A percentile compares a stretch with the other conserved stretches of the same genome.
Conservation (phyloP, 2,797 vertebrate species). For the Mormyrops boulengeri region DNA sequence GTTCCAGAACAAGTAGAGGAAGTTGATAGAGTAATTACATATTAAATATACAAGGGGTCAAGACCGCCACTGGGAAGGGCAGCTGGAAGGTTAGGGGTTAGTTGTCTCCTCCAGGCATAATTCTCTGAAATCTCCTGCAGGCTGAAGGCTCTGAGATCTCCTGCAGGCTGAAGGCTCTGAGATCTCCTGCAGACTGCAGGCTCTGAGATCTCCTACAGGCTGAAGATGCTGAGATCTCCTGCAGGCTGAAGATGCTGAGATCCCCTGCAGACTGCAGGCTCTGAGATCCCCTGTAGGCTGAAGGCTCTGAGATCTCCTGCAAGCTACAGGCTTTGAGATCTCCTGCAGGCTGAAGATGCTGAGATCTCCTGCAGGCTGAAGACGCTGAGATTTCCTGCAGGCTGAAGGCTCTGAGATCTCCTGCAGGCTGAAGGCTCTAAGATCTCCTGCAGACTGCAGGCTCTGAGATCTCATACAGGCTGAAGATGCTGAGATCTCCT, state of each 20-base stretch:
- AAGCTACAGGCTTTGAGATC: no score
- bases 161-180: no score
- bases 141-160: not conserved
- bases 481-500: not conserved
- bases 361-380: not conserved
- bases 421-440: no score
- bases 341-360: not conserved
- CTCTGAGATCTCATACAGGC: not conserved
- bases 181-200: not conserved
- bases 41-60: not conserved
- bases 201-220: not conserved
- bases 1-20: not conserved
- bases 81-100: not conserved
- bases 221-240: not conserved
- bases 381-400: not conserved
- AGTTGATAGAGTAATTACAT: not conserved
- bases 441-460: not conserved
- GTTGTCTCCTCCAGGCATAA: not conserved
- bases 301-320: no score
- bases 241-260: no score
- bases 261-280: no score
- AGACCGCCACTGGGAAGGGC: not conserved
- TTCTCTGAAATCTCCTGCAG: not conserved
- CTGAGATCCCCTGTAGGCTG: no score
- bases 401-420: no score